Evolutionary conservation across 2,797 vertebrate species (phyloP), one percentile per base, ranked within the genome.

Genomic region (Otus scops): DNA sequence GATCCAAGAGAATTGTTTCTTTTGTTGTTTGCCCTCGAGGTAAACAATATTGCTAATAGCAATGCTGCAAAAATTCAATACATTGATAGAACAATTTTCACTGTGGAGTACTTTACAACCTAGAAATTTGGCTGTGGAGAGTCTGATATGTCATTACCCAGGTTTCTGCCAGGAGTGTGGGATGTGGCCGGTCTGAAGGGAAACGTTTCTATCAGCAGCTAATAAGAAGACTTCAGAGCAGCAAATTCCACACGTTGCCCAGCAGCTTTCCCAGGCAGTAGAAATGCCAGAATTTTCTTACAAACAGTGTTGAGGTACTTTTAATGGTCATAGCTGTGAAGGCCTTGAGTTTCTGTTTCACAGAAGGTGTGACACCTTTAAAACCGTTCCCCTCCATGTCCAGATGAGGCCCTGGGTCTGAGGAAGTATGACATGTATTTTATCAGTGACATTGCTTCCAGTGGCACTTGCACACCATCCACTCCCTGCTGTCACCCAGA

Each of bases 21-120:
- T 82, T 67, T 79, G 56, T 61, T 92, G 60, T 83, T 92, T 93
- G 36, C 64, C 84, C 36, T 77, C 53, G 51, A 85, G 86, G 64
- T 85, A 94, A 85, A 83, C 53, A 54, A n/a, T 63, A 89, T 61
- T 75, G 87, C 57, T 91, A 85, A 83, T 36, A 93, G 69, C 67
- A 91, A 71, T 4, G 4, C 57, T 89, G 88, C 65, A 50, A 87
- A 92, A 91, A 93, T 92, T 94, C 92, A 83, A 93, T 95, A 75
- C 48, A 92, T 93, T 73, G 95, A 89, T 63, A 74, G 80, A 95
- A 85, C 77, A 88, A 83, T 97, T 95, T 95, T 94, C 81, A 50
- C 64, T 70, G 43, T 59, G 36, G 90, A 88, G 43, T 63, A 70
- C 67, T 92, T 93, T 75, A 83, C 2, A 13, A 87, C 48, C 47